Evolutionary conservation across 2,797 vertebrate genomes (phyloP).

Genomic region (Mormyrus proboscirostris): DNA sequence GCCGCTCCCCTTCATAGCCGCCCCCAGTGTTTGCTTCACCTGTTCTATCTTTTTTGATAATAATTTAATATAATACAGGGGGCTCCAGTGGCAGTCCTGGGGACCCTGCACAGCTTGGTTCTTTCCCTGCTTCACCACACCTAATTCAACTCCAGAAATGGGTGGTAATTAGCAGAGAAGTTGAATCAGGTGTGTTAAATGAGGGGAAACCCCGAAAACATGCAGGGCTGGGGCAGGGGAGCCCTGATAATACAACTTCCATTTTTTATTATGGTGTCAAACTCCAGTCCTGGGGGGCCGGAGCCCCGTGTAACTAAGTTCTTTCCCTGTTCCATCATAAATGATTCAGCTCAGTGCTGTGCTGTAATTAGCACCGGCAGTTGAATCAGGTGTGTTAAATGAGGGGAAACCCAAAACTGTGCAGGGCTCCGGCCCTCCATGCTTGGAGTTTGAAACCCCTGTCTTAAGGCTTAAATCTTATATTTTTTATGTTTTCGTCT

Average conservation of each 20-base stretch:
- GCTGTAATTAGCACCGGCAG: background rate
- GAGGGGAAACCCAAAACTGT: background rate
- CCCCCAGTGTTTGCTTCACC: background rate
- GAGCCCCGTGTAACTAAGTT: background rate
- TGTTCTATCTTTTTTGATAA: background rate
- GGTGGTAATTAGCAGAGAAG: background rate
- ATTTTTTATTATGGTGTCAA: background rate
- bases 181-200: background rate
- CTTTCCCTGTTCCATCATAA: background rate
- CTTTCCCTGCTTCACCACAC: background rate
- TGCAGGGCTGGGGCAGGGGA: background rate
- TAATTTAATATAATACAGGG: background rate
- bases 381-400: background rate
- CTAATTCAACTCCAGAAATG: background rate
- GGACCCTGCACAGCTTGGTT: background rate
- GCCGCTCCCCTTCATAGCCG: background rate
- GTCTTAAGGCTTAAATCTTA: background rate
- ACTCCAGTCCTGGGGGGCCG: background rate
- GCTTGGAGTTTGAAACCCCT: background rate
- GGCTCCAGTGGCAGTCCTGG: background rate
- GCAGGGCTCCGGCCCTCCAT: background rate
- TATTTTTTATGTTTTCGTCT: no score
- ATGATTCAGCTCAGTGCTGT: background rate
- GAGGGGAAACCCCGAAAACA: background rate
- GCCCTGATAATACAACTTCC: background rate